phyloP scores from a whole-genome alignment of 30 jellyfish, hydroid and myxozoan species.

The Turritopsis rubra region DNA sequence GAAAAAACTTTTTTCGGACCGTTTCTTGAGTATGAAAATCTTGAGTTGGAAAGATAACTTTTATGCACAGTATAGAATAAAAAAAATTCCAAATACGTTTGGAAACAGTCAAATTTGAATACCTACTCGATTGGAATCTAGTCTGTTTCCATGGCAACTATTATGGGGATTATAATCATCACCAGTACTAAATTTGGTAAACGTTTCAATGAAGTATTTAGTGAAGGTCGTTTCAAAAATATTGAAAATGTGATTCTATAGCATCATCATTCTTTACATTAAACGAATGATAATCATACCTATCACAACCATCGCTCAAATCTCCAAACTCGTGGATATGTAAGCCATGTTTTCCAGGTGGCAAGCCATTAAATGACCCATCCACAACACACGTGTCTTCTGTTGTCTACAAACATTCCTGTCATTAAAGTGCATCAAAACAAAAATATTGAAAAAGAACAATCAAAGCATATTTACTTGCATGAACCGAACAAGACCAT shows the following conservation, averaged over 20 bases:
- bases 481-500: conserved; percentile 32
- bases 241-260: no score
- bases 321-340: conserved; percentile 84
- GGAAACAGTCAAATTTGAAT: not conserved
- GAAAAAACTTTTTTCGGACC: no score
- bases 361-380: conserved; percentile 74
- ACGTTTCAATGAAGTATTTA: no score
- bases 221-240: no score
- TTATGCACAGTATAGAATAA: no score
- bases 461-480: conserved; percentile 10
- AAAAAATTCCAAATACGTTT: no score
- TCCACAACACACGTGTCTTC: conserved; percentile 64
- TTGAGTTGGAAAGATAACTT: no score
- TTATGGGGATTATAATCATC: conserved; percentile 52
- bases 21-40: no score
- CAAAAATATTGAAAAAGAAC: not conserved
- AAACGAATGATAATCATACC: conserved; percentile 32
- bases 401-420: conserved; percentile 38
- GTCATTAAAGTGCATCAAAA: not conserved
- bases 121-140: conserved; percentile 55
- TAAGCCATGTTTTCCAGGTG: conserved; percentile 71
- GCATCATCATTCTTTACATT: not conserved
- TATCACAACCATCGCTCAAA: conserved; percentile 62
- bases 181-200: conserved; percentile 64
- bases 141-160: conserved; percentile 51